phyloP scores from a whole-genome alignment of 2,113 vertebrate genomes.

The Poeciliopsis retropinna region DNA sequence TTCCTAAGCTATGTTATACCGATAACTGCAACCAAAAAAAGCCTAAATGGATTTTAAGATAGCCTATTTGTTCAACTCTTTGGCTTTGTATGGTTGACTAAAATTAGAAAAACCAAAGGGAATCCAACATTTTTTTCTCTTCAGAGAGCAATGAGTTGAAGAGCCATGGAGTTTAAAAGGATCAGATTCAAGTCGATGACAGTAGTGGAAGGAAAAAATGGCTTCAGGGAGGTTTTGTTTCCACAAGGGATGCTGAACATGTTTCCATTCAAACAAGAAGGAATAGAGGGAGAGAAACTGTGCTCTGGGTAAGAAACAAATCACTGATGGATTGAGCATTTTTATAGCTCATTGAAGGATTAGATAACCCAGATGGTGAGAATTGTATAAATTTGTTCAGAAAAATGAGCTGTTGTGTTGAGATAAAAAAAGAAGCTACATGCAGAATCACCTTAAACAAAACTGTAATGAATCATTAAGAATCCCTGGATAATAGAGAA shows the following conservation, averaged over 20 bases:
- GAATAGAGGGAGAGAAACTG: constrained; percentile 17
- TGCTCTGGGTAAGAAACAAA: constrained; percentile 32
- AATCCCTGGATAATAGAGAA: too few relatives aligned
- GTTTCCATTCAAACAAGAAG: constrained; percentile 31
- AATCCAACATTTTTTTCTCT: constrained; percentile 48
- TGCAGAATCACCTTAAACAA: neutral
- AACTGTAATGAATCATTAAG: neutral
- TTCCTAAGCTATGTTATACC: constrained; percentile 11
- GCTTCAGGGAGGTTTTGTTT: constrained; percentile 44
- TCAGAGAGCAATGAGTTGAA: constrained; percentile 60
- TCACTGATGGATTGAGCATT: constrained; percentile 41
- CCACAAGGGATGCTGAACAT: constrained; percentile 52
- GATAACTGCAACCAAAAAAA: constrained; percentile 28
- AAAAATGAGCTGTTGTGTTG: constrained; percentile 6
- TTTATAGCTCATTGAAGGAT: constrained; percentile 42
- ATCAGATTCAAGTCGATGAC: constrained; percentile 58
- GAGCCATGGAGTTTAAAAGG: constrained; percentile 52
- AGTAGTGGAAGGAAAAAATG: constrained; percentile 29
- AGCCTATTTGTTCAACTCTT: constrained; percentile 36
- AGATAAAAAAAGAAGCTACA: neutral
- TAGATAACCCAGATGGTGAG: constrained; percentile 50
- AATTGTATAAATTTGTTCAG: constrained; percentile 11
- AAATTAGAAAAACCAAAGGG: constrained; percentile 56
- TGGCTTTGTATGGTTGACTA: constrained; percentile 41
- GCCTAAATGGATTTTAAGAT: constrained; percentile 36